Base-by-base conservation (phyloP, 2,113 vertebrate genomes). In the Mungos mungo region DNA sequence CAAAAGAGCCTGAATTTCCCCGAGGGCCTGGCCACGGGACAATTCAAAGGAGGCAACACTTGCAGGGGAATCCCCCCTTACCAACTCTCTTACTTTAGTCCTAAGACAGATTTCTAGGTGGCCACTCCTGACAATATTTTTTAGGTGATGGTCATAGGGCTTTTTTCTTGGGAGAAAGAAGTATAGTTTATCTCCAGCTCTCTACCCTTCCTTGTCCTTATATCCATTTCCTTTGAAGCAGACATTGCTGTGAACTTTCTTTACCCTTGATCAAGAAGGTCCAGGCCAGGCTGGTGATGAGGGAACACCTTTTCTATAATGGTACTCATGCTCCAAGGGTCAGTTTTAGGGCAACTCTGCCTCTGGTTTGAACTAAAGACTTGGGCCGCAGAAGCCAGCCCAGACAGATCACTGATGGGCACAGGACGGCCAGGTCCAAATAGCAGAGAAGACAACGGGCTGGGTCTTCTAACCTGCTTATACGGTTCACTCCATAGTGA, bases 11-110 rank as follows among this genome's bases (percentile, higher is more conserved):
- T 2, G 45, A 38, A 8, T 38, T 85, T 60, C 9, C 41, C 6
- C 1, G n/a, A 94, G 60, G 21, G 29, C 8, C 21, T 47, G 3
- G 10, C 41, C n/a, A 2, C 1, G n/a, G 31, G 72, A 12, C 18
- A 38, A 1, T 0, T 41, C 23, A 21, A 25, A n/a, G 38, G 15
- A 33, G 0, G 2, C 8, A 31, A 33, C 4, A 29, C 25, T 11
- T 7, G 0, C 7, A 7, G 3, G 15, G 4, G 13, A 4, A 2
- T 8, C 1, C 4, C 8, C 4, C 29, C 23, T 4, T 21, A 50
- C 5, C 0, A 29, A 4, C 7, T 77, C 45, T 9, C 5, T 23
- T 18, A 7, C 38, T 66, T 18, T 23, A 13, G 23, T 31, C 21
- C 25, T 16, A 7, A 23, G 16, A 10, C 18, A 4, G 15, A 1